Evolutionary conservation across 2,888 invertebrate species (phyloP), one percentile per base, ranked within the genome.

Genomic region (Adelphocoris suturalis): DNA sequence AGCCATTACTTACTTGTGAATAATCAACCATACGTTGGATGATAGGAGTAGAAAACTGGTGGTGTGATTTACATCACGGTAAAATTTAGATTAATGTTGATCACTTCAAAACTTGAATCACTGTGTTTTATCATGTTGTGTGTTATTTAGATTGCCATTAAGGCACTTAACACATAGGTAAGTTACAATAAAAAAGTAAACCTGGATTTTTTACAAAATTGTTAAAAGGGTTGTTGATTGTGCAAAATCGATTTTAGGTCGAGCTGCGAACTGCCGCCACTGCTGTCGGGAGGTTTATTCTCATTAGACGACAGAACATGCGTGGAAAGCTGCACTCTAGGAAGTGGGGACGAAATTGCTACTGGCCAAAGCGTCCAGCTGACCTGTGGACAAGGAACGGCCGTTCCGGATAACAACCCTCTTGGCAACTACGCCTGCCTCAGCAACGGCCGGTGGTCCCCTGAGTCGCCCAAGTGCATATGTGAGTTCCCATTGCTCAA

Each of bases 401-500:
- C 88, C 4, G 52, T 55, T 4, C 76, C 88, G 0, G 78, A 88
- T 5, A 37, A 9, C 5, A 78, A 76, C 48, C 27, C 47, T 13
- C 23, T 78, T 23, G 55, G 68, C 11, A 12, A 3, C 23, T 68
- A 68, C 68, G 68, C 37, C 48, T 88, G 88, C 28, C 48, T 76
- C 27, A 68, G 68, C 23, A 52, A 9, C 0, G 88, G 88, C 23
- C n/a, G 23, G 52, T 88, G 75, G 55, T 88, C 47, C 5, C 78
- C 88, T 5, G 76, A 88, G 28, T 9, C 46, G 48, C 88, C 88
- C 0, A 37, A 55, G 47, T 88, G 88, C 78, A 88, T 88, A 52
- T 23, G 88, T 88, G 37, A 19, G 78, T 48, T 12, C 12, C 37
- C 7, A 7, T 37, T 4, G 2, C 37, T 13, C 4, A 61, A 2